Conservation (phyloP, 1,140 invertebrate genomes). For the Rhyzopertha dominica region DNA sequence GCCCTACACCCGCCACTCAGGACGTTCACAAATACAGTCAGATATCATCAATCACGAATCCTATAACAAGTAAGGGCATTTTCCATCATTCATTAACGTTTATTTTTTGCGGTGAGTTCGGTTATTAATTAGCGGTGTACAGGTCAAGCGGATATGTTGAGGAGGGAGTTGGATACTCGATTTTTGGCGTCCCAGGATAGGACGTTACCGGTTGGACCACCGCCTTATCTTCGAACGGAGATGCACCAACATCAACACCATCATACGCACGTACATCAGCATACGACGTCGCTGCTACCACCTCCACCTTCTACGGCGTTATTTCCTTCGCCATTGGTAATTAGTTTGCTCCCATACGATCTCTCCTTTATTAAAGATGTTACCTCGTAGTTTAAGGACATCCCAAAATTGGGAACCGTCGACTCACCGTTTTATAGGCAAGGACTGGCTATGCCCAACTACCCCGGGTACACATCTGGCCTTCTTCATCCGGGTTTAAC, state of each 20-base stretch:
- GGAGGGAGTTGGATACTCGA: slow-evolving; percentile 85
- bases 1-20: too few relatives aligned
- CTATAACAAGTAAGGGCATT: background rate
- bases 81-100: background rate
- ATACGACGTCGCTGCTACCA: slow-evolving; percentile 59
- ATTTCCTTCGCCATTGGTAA: slow-evolving; percentile 59
- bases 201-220: slow-evolving; percentile 47
- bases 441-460: slow-evolving; percentile 64
- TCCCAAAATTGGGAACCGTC: slow-evolving; percentile 73
- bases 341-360: too few relatives aligned
- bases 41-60: too few relatives aligned
- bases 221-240: slow-evolving; percentile 73
- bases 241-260: slow-evolving; percentile 90
- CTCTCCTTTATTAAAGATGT: too few relatives aligned
- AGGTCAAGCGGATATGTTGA: slow-evolving; percentile 78
- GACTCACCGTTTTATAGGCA: slow-evolving; percentile 75
- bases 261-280: slow-evolving; percentile 86
- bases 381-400: slow-evolving; percentile 75
- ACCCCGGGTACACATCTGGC: slow-evolving; percentile 75
- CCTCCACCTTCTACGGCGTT: slow-evolving; percentile 53
- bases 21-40: too few relatives aligned
- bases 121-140: slow-evolving; percentile 44
- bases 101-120: background rate
- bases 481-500: slow-evolving; percentile 71
- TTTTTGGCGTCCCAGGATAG: slow-evolving; percentile 66